Base-by-base conservation (phyloP, 2,113 vertebrate genomes). In the Corythaeola cristata region DNA sequence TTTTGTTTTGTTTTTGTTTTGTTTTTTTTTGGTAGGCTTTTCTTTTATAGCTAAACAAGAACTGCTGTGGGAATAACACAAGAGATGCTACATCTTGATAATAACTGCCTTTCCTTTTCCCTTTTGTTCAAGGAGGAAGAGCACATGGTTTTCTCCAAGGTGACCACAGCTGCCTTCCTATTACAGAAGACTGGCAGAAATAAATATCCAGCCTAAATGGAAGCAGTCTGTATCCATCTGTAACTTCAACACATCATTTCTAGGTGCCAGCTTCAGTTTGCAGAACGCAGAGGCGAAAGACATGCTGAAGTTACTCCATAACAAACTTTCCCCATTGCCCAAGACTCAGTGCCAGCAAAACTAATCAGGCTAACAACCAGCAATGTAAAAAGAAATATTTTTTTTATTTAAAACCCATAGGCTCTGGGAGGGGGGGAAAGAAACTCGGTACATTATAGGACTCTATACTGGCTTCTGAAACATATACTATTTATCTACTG, bases 151-250 rank as follows among this genome's bases (percentile, higher is more conserved):
- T 74, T 93, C 84, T 88, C 87, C 95, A 97, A 97, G 89, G 90
- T 94, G 96, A 93, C 74, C 89, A 96, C 49, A 74, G 74, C 78
- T 90, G 86, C 68, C 45, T 84, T 85, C 44, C 55, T 52, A 24
- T 69, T 53, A 78, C 45, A 28, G 62, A 68, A 81, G 44, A n/a
- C 35, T 47, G 73, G 52, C 69, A 90, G 90, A 82, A 94, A 92
- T 45, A 90, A 90, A 83, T 20, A 56, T 4, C 28, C 73, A 89
- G 49, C 39, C 47, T 30, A 86, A 90, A 74, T 39, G 62, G 86
- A 81, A 77, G 80, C 77, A 85, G 67, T 7, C n/a, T 62, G 41
- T 4, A 35, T 24, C 86, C 85, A 80, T 75, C 59, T 88, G 78
- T 20, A 91, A 74, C 84, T 92, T 41, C 68, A 95, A 45, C 18